A percentile compares a stretch with the other conserved stretches of the same genome.
These are phyloP conservation scores for Meta bourneti DNA, from an alignment of 2,888 invertebrate species.

Conservation along the genomic window DNA sequence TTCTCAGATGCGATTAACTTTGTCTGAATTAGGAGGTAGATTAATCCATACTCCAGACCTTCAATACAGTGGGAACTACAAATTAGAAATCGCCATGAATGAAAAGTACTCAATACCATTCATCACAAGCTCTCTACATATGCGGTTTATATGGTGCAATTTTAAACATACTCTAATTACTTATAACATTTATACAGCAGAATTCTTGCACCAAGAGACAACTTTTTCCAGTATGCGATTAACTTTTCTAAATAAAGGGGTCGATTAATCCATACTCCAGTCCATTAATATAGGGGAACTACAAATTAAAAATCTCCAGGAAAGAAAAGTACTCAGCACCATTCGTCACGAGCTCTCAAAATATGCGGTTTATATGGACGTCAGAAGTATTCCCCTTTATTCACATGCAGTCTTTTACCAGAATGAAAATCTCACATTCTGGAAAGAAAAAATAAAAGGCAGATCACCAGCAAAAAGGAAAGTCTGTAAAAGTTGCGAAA, in stretches of 20 bases:
- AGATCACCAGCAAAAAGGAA: constrained; percentile 42
- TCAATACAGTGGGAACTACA: no score
- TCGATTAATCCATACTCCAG: no score
- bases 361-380: constrained; percentile 20
- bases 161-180: no score
- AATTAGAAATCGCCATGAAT: neutral
- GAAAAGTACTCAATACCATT: no score
- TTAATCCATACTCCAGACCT: no score
- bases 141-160: neutral
- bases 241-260: no score
- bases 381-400: constrained; percentile 8
- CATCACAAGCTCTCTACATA: neutral
- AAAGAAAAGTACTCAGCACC: neutral
- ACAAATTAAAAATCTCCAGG: neutral
- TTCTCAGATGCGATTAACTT: no score
- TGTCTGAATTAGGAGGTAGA: no score
- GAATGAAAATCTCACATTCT: constrained; percentile 35
- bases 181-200: no score
- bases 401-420: constrained; percentile 47
- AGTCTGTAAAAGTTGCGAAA: constrained; percentile 55
- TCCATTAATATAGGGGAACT: no score
- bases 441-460: neutral
- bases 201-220: no score
- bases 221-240: no score
- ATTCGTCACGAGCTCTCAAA: neutral